Percentiles rank a stretch among this genome's conserved stretches.
phyloP scores from a whole-genome alignment of 2,113 vertebrate genomes.

The Leucopternis melanops region DNA sequence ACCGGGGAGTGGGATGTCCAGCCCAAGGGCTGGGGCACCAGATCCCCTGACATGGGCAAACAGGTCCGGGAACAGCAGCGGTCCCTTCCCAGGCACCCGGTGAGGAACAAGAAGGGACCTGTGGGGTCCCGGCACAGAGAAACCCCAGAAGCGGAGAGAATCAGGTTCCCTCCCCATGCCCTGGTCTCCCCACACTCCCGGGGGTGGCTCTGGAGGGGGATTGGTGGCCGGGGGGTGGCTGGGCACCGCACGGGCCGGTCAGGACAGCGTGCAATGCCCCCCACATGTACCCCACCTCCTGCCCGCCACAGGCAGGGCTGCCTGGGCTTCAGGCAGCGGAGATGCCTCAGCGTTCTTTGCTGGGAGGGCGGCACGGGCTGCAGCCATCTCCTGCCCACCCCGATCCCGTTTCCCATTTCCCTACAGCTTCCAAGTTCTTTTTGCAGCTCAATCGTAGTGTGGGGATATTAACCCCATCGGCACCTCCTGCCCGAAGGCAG shows the following conservation, averaged over 20 bases:
- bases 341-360: neutral
- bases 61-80: neutral
- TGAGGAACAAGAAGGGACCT: neutral
- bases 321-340: too few relatives aligned
- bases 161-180: neutral
- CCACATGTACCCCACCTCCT: neutral
- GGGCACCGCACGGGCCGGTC: neutral
- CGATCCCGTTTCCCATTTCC: neutral
- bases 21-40: neutral
- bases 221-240: neutral
- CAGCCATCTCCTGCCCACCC: neutral
- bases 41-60: neutral
- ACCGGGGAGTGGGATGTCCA: neutral
- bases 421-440: neutral
- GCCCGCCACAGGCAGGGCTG: neutral
- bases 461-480: neutral
- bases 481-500: neutral
- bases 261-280: neutral
- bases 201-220: neutral
- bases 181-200: too few relatives aligned
- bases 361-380: neutral
- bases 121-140: neutral
- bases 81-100: neutral
- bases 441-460: neutral
- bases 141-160: neutral